phyloP scores from a whole-genome alignment of 2,113 vertebrate species.

The Hydrochoerus hydrochaeris region DNA sequence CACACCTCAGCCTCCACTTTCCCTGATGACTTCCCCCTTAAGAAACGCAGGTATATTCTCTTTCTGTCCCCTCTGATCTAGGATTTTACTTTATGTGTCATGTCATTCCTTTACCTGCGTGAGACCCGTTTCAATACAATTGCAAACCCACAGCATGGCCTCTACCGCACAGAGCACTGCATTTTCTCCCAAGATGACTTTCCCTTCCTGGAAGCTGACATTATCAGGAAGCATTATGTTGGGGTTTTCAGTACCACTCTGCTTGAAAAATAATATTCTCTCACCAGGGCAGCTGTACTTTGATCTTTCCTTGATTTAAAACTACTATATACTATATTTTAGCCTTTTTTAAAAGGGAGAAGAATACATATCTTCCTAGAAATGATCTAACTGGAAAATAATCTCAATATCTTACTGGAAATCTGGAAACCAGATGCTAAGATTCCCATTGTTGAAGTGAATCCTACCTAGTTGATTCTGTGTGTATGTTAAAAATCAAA shows the following conservation, averaged over 20 bases:
- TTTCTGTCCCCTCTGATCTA: neutral
- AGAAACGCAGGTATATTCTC: neutral
- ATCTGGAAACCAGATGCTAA: slow-evolving; percentile 6
- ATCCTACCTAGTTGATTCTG: neutral
- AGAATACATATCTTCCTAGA: slow-evolving; percentile 29
- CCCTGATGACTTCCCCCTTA: neutral
- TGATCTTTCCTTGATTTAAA: slow-evolving; percentile 52
- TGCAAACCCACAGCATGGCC: neutral
- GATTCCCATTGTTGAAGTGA: slow-evolving; percentile 7
- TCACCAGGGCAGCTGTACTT: neutral
- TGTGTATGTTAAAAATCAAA: neutral
- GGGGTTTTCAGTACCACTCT: neutral
- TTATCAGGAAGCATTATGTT: neutral
- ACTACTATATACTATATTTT: neutral
- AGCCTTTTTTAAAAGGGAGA: neutral
- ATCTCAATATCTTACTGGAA: slow-evolving; percentile 2
- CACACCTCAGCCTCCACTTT: neutral
- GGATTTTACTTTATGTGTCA: neutral
- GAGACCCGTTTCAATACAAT: neutral
- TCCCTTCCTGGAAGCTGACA: neutral
- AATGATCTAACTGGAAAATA: neutral
- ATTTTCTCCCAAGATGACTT: neutral
- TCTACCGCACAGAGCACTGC: accelerated
- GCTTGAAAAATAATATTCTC: slow-evolving; percentile 45
- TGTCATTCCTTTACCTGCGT: neutral